Base-by-base conservation (phyloP, 2,797 vertebrate genomes). In the Fistularia tabacaria region DNA sequence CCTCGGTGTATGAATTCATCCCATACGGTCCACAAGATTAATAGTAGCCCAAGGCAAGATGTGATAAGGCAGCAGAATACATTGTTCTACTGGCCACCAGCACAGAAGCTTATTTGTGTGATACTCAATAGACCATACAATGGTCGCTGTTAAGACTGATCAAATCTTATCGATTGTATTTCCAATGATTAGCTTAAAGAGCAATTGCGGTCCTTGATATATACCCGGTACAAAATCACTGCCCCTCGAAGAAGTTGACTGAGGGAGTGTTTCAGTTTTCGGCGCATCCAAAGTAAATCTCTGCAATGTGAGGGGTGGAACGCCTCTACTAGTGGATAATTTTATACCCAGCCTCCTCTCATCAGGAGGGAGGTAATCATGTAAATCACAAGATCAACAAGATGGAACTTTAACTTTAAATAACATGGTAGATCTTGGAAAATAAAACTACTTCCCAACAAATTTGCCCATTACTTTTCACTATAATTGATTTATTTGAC, bases 31-130 rank as follows among this genome's bases (percentile, higher is more conserved):
- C 65, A 62, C 68, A 79, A 82, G 82, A 88, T 85, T 85, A 86
- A 87, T 87, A 80, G 76, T 49, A 71, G 73, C 69, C 76, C 13
- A 7, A 49, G 52, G 58, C 46, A 14, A 64, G 73, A 81, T 65
- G 73, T 80, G 84, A 88, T 81, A 82, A 83, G 81, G 79, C 62
- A 64, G 69, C 75, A 69, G 71, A 79, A 81, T 67, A 61, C 78
- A 69, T 82, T 76, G 75, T 79, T 81, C 77, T 66, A 57, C 53
- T 48, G 74, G 69, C 77, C 77, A 71, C 62, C 56, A 55, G 62
- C 64, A 15, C 65, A 71, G 51, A 64, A 51, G 62, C 68, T 83
- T 71, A 86, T 87, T 82, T 82, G 73, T 72, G 75, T 51, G 46
- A 64, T 36, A 51, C 62, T 85, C 73, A 69, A 77, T 75, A 61